A percentile compares a stretch with the other conserved stretches of the same genome.
phyloP scores from a whole-genome alignment of 1,140 invertebrate species.

The Ericerus pela region DNA sequence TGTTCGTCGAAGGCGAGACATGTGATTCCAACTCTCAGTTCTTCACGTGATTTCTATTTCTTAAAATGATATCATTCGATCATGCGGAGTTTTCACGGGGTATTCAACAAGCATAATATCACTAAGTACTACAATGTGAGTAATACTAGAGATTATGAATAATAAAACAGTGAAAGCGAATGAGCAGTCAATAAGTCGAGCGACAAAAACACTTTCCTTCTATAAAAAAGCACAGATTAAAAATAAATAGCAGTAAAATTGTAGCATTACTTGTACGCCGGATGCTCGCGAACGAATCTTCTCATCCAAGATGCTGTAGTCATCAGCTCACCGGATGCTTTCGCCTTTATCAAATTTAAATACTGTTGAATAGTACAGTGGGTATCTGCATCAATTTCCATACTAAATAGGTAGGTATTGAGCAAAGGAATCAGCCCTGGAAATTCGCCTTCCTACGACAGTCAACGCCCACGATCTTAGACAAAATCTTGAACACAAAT shows the following conservation, averaged over 20 bases:
- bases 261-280: slow-evolving; percentile 77
- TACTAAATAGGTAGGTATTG: slow-evolving; percentile 76
- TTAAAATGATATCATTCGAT: too few relatives aligned
- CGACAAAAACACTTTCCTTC: not conserved
- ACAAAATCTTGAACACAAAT: not conserved
- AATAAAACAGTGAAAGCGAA: too few relatives aligned
- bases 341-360: slow-evolving; percentile 77
- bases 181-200: too few relatives aligned
- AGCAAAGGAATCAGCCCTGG: slow-evolving; percentile 90
- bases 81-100: too few relatives aligned
- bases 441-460: slow-evolving; percentile 57
- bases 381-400: slow-evolving; percentile 92
- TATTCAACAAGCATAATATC: too few relatives aligned
- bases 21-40: too few relatives aligned
- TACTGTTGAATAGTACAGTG: slow-evolving; percentile 95
- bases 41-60: too few relatives aligned
- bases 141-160: too few relatives aligned
- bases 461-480: not conserved
- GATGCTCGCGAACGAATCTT: slow-evolving; percentile 74
- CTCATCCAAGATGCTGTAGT: slow-evolving; percentile 88
- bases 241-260: too few relatives aligned
- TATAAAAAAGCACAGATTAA: not conserved
- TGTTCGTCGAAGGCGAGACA: too few relatives aligned
- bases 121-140: too few relatives aligned
- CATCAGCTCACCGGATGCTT: slow-evolving; percentile 69